phyloP scores from a whole-genome alignment of 2,113 vertebrate genomes.

The Pseudonaja textilis region DNA sequence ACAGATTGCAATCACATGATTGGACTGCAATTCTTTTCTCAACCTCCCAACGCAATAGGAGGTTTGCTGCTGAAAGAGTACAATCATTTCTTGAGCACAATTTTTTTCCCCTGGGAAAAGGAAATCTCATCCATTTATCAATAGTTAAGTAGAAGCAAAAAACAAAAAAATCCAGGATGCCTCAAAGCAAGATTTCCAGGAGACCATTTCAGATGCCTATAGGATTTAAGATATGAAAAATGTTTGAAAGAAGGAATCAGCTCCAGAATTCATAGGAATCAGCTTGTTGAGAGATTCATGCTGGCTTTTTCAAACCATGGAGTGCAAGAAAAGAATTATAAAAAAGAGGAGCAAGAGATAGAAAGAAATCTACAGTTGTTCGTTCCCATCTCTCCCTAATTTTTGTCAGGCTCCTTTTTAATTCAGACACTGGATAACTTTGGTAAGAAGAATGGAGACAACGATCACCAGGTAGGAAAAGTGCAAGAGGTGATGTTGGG shows the following conservation, averaged over 20 bases:
- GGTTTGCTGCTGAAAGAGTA: neutral
- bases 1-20: neutral
- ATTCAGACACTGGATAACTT: neutral
- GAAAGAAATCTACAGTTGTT: neutral
- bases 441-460: neutral
- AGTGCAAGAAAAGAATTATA: neutral
- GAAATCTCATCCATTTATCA: neutral
- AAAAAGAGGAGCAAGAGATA: too few species aligned
- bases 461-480: neutral
- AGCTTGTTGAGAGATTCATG: neutral
- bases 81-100: neutral
- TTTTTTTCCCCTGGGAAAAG: neutral
- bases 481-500: neutral
- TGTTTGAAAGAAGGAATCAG: neutral
- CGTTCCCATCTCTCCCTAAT: neutral
- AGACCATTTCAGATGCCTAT: neutral
- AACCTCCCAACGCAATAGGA: constrained; percentile 7
- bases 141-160: neutral
- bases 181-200: neutral
- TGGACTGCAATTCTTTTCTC: neutral
- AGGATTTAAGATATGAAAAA: neutral
- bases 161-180: neutral
- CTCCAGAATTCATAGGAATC: neutral
- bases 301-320: neutral
- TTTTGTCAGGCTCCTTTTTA: neutral